Evolutionary conservation across 2,113 vertebrate species (phyloP), one percentile per base, ranked within the genome.

Genomic region (Ammospiza caudacuta): DNA sequence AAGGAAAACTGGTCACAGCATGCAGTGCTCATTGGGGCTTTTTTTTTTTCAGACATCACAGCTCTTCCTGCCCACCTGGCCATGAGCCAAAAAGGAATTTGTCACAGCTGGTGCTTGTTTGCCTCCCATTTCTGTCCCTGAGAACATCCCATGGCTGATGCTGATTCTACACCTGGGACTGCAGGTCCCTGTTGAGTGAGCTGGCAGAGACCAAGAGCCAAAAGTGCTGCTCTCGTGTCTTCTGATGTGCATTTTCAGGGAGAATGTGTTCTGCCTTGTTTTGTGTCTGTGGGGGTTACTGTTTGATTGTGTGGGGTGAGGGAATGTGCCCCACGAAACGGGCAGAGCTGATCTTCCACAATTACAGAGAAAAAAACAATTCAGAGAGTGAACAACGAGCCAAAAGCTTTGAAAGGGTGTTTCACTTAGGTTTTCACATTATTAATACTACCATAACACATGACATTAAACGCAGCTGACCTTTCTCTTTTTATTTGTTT

Each of bases 401-500:
- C 55, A 83, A 73, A 93, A 85, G 22, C 9, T 80, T 74, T 54
- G 59, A 80, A 83, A 86, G 55, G 4, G 16, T 86, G 43, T 90
- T 88, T 80, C 59, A 70, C 46, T 74, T 73, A 29, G 23, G 7
- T 76, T 93, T 92, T 80, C 28, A 55, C 12, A 43, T 74, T 85
- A 83, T 79, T 88, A 83, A 54, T 58, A 49, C 8, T 86, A 46
- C 11, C 44, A 22, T 23, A 72, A 16, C 24, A 73, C n/a, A 72
- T 47, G 20, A 39, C 44, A 90, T 29, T 86, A 76, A 80, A 74
- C 23, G 55, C 19, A 81, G 52, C 43, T 90, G 59, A 92, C 43
- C 35, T 81, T 93, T 89, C 68, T 63, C 33, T 41, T 90, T 90
- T 85, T 73, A 64, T 59, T 94, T 88, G 28, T 61, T 83, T 79